A percentile compares a stretch with the other conserved stretches of the same genome.
Evolutionary conservation across 1,140 invertebrate genomes (phyloP).

Genomic region (Trachymyrmex septentrionalis): DNA sequence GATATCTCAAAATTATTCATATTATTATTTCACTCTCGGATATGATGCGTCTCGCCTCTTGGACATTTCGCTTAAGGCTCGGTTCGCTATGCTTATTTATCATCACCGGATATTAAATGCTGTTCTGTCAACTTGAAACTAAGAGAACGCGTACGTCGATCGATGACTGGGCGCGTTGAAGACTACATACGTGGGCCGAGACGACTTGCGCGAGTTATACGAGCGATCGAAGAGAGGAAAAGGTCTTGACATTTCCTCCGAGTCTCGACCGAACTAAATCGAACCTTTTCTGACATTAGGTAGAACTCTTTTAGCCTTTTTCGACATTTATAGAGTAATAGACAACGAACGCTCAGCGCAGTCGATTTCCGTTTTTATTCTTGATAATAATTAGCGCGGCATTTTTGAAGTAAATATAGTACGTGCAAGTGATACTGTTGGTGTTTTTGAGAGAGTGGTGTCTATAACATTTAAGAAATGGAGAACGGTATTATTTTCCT

Average conservation of each 20-base stretch:
- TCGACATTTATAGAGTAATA: conserved; percentile 46
- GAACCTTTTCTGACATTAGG: conserved; percentile 75
- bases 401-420: background rate
- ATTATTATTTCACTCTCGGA: conserved; percentile 20
- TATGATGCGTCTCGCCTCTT: conserved; percentile 28
- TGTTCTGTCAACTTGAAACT: conserved; percentile 40
- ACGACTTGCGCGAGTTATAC: conserved; percentile 48
- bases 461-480: conserved; percentile 38
- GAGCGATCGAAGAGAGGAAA: conserved; percentile 64
- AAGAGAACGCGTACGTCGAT: conserved; percentile 48
- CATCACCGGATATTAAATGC: conserved; percentile 52
- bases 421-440: background rate
- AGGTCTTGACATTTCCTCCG: conserved; percentile 77
- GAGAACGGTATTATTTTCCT: conserved; percentile 5
- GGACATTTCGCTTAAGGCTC: conserved; percentile 33
- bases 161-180: conserved; percentile 57
- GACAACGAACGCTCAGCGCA: background rate
- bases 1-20: conserved; percentile 12
- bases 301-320: conserved; percentile 52
- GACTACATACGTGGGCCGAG: conserved; percentile 40
- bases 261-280: conserved; percentile 68
- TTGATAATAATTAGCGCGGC: conserved; percentile 20
- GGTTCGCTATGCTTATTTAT: conserved; percentile 48
- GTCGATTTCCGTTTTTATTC: conserved; percentile 1
- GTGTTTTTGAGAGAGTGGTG: background rate